Evolutionary conservation across 2,888 invertebrate species (phyloP).

Genomic region (Notocelia uddmanniana): DNA sequence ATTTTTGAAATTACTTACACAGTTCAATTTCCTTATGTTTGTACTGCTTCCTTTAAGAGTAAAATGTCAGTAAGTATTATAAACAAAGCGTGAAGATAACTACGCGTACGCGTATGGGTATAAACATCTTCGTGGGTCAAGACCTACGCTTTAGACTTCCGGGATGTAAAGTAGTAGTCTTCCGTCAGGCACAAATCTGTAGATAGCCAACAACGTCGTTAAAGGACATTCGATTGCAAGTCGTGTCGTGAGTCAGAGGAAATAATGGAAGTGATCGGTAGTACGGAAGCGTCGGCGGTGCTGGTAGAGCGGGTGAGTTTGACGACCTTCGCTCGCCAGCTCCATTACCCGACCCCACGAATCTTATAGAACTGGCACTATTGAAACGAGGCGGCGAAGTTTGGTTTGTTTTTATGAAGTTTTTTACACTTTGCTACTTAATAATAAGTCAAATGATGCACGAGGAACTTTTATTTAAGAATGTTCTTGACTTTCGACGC

Average conservation of each 20-base stretch:
- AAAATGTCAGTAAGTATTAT: background rate
- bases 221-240: conserved; percentile 37
- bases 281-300: conserved; percentile 63
- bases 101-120: background rate
- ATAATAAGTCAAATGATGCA: too few species aligned
- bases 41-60: too few species aligned
- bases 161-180: background rate
- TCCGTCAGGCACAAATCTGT: conserved; percentile 20
- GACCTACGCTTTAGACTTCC: background rate
- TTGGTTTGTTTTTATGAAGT: background rate
- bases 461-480: too few species aligned
- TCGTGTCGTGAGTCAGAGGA: conserved; percentile 40
- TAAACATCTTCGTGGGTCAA: background rate
- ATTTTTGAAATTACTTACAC: too few species aligned
- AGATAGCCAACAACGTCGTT: conserved; percentile 1
- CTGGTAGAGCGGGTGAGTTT: conserved; percentile 66
- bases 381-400: background rate
- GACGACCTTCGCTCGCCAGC: conserved; percentile 69
- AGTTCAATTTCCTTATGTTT: too few species aligned
- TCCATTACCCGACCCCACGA: conserved; percentile 54
- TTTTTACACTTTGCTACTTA: background rate
- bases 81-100: background rate
- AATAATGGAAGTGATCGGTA: conserved; percentile 59
- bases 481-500: too few species aligned
- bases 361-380: conserved; percentile 53